Conservation (phyloP, 2,888 invertebrate species). For the Mimachlamys varia region DNA sequence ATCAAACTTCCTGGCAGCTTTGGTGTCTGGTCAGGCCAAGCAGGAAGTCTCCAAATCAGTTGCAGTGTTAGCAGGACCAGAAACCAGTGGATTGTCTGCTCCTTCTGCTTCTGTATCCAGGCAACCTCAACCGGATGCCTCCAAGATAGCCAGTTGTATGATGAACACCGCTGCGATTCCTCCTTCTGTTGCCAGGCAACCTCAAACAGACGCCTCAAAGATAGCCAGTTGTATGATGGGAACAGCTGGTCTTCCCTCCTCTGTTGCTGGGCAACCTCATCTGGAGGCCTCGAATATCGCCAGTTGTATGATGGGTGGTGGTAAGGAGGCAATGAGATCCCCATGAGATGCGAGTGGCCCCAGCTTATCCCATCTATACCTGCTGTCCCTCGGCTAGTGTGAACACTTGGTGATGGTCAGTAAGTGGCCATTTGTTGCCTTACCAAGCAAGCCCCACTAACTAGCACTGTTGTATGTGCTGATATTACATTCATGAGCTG, state of each 20-base stretch:
- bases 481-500: neutral
- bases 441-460: neutral
- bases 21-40: constrained; percentile 11
- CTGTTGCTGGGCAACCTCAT: neutral
- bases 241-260: neutral
- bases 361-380: neutral
- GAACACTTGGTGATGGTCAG: constrained; percentile 7
- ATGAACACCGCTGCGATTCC: neutral
- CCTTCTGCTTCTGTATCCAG: neutral
- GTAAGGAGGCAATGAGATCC: neutral
- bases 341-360: neutral
- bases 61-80: constrained; percentile 18
- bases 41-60: neutral
- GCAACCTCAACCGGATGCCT: neutral
- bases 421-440: neutral
- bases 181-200: neutral
- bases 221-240: neutral
- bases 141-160: too few relatives aligned
- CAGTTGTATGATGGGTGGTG: constrained; percentile 15
- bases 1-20: constrained; percentile 4
- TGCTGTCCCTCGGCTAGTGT: neutral
- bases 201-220: neutral
- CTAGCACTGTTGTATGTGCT: neutral
- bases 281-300: neutral
- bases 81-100: neutral